phyloP scores from a whole-genome alignment of 2,888 invertebrate genomes.

The Poecilus cupreus region DNA sequence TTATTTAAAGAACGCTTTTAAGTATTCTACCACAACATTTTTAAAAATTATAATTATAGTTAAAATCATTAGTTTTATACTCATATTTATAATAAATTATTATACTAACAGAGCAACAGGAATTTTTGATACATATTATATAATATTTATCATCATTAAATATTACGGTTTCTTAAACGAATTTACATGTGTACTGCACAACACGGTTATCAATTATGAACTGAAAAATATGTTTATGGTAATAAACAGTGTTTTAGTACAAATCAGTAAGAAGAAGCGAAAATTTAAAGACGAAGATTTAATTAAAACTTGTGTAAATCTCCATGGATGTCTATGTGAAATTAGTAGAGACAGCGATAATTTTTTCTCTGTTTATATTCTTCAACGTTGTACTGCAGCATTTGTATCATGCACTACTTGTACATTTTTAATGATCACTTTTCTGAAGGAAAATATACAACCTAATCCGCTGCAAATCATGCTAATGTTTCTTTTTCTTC shows the following conservation, averaged over 20 bases:
- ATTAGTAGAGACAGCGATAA: neutral
- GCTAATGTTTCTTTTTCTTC: neutral
- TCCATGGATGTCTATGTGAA: neutral
- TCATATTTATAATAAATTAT: neutral
- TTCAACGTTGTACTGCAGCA: neutral
- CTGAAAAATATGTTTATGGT: neutral
- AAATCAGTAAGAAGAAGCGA: neutral
- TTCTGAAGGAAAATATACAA: neutral
- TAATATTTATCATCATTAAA: neutral
- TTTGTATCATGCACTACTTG: neutral
- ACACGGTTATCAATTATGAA: neutral
- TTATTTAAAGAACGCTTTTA: neutral
- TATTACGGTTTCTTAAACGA: neutral
- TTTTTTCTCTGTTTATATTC: neutral
- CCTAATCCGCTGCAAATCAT: neutral
- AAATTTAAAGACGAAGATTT: neutral
- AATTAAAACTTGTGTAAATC: neutral
- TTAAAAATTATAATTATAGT: too few species aligned
- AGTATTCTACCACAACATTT: neutral
- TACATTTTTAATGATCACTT: neutral
- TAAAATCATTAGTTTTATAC: neutral
- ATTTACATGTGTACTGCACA: neutral
- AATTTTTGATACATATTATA: neutral
- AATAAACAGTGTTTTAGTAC: neutral
- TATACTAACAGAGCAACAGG: too few species aligned